Conservation (phyloP, 2,888 invertebrate species). For the Drosophila colorata region DNA sequence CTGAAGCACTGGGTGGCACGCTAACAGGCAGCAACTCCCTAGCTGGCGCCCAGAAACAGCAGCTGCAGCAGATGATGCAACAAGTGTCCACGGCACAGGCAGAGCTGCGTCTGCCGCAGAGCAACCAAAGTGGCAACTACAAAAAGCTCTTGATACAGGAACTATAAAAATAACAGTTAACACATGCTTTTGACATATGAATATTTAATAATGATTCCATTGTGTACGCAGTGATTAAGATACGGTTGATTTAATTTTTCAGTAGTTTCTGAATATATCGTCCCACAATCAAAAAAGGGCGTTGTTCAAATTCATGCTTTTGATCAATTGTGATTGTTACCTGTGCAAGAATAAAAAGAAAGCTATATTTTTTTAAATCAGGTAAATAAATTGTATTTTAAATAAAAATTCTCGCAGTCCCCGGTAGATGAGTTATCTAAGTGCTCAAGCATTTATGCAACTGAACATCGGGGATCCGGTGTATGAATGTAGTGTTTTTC, state of each 20-base stretch:
- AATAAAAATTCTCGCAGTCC: too few relatives aligned
- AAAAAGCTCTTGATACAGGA: slow-evolving; percentile 62
- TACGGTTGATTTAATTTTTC: background rate
- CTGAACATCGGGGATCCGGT: too few relatives aligned
- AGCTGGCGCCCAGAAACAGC: slow-evolving; percentile 8
- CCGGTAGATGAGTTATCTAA: too few relatives aligned
- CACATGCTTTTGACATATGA: background rate
- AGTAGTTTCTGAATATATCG: slow-evolving; percentile 87
- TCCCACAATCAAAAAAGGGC: slow-evolving; percentile 89
- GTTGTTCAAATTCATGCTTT: slow-evolving; percentile 85
- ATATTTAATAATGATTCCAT: background rate
- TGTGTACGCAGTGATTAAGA: too few relatives aligned
- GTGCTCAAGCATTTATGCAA: too few relatives aligned
- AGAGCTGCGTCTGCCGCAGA: slow-evolving; percentile 47
- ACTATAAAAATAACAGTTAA: slow-evolving; percentile 22
- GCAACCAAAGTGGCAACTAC: slow-evolving; percentile 18
- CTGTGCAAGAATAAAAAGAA: slow-evolving; percentile 34
- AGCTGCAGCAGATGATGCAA: slow-evolving; percentile 22
- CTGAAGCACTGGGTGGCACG: slow-evolving; percentile 70
- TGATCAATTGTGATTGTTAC: slow-evolving; percentile 86
- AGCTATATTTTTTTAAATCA: too few relatives aligned
- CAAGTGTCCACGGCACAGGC: slow-evolving; percentile 18
- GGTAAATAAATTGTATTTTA: too few relatives aligned
- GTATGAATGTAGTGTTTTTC: too few relatives aligned
- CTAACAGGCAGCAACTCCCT: slow-evolving; percentile 26